Percentiles rank a stretch among this genome's conserved stretches.
phyloP scores from a whole-genome alignment of 2,797 vertebrate species.

The Syndactyla subalaris region DNA sequence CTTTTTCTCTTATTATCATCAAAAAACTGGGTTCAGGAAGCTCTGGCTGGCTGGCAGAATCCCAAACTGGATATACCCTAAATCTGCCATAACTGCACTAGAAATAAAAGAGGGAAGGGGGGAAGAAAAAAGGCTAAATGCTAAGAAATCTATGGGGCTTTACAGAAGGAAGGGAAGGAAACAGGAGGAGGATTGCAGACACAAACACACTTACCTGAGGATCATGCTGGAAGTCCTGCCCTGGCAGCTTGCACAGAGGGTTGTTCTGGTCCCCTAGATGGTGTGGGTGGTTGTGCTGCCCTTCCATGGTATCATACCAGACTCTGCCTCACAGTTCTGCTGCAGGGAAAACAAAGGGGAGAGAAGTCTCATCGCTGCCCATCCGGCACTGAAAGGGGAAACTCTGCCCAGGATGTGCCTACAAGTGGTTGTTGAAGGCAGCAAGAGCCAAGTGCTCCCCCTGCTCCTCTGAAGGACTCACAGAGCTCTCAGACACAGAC shows the following conservation, averaged over 20 bases:
- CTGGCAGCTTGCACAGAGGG: conserved; percentile 79
- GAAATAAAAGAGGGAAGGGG: not conserved
- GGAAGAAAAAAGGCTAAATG: not conserved
- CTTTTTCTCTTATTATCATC: not conserved
- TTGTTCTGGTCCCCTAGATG: conserved; percentile 85
- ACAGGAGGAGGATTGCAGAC: not conserved
- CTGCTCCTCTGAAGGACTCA: accelerated
- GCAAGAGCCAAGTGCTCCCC: not conserved
- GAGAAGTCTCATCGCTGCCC: not conserved
- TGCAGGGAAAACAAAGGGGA: conserved; percentile 21
- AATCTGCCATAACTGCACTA: not conserved
- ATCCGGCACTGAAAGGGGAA: accelerated
- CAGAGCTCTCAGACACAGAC: no score
- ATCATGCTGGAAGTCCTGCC: conserved; percentile 77
- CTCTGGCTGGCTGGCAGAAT: not conserved
- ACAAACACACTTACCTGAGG: conserved; percentile 75
- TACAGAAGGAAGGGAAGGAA: not conserved
- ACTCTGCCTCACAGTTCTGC: conserved; percentile 40
- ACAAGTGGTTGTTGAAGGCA: accelerated
- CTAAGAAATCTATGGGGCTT: not conserved
- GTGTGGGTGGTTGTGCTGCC: conserved; percentile 83
- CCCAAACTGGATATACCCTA: not conserved
- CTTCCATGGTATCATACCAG: conserved; percentile 89
- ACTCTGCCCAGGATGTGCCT: not conserved
- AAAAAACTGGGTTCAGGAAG: not conserved